Conservation (phyloP, 2,888 invertebrate genomes). For the Oxycera nigricornis region DNA sequence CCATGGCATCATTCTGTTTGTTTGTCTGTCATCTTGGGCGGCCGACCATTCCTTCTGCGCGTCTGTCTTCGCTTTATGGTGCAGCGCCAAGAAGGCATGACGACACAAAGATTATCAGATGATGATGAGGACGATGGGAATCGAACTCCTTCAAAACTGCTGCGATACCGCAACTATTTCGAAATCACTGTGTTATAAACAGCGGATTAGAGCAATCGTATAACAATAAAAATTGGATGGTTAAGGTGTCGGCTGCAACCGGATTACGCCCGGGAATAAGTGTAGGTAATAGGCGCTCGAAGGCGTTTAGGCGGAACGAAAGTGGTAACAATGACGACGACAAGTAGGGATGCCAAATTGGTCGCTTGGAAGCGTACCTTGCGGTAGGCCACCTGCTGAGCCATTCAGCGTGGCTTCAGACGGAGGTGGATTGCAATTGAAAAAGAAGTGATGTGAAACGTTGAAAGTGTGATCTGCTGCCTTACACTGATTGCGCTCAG, state of each 20-base stretch:
- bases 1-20: conserved; percentile 18
- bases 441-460: not conserved
- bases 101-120: conserved; percentile 21
- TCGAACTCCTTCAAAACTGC: conserved; percentile 24
- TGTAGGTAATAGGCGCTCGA: no score
- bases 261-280: conserved; percentile 27
- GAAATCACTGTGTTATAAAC: conserved; percentile 31
- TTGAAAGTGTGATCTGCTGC: not conserved
- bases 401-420: conserved; percentile 6
- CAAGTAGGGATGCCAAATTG: conserved; percentile 4
- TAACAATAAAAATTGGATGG: conserved; percentile 27
- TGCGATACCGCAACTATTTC: conserved; percentile 14
- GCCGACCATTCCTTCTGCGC: not conserved
- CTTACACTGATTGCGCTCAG: not conserved
- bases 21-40: conserved; percentile 19
- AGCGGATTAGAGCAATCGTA: conserved; percentile 37
- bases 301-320: conserved; percentile 27
- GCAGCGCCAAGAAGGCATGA: not conserved
- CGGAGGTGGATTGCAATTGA: conserved; percentile 28
- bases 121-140: conserved; percentile 31
- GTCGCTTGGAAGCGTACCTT: conserved; percentile 18
- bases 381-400: conserved; percentile 35
- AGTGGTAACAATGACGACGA: conserved; percentile 4
- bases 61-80: not conserved
- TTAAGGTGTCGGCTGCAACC: conserved; percentile 36